A percentile compares a stretch with the other conserved stretches of the same genome.
phyloP scores from a whole-genome alignment of 2,888 invertebrate species.

The Globia sparganii region DNA sequence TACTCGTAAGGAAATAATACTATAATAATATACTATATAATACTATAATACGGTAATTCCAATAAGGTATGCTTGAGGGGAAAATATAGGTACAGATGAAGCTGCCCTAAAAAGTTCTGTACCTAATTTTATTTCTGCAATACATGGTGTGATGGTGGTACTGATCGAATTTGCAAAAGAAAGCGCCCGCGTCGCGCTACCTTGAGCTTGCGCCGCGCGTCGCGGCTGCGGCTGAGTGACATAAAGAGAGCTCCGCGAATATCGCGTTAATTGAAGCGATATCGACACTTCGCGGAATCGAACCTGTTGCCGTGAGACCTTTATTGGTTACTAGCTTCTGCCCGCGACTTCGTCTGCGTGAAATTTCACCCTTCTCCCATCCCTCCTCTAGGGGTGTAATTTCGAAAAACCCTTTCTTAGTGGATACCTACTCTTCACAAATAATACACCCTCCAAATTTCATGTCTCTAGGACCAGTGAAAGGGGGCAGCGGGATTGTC shows the following conservation, averaged over 20 bases:
- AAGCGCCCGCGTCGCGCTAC: constrained; percentile 19
- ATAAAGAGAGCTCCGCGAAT: constrained; percentile 55
- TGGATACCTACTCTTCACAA: no score
- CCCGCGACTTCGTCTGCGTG: no score
- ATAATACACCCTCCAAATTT: no score
- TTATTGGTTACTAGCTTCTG: constrained; percentile 22
- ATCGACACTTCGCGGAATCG: constrained; percentile 58
- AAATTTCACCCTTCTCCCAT: no score
- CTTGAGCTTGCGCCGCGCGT: constrained; percentile 8
- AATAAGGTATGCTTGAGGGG: no score
- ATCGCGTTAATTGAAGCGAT: constrained; percentile 58
- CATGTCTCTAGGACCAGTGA: no score
- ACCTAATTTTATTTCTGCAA: background rate
- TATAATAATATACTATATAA: no score
- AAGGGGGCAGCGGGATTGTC: no score
- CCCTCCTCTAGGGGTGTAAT: no score
- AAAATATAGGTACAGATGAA: background rate
- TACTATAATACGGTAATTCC: no score
- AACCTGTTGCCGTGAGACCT: constrained; percentile 29
- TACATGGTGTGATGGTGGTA: background rate
- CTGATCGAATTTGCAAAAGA: constrained; percentile 27
- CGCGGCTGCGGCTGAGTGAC: constrained; percentile 48
- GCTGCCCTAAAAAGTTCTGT: background rate
- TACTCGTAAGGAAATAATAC: background rate
- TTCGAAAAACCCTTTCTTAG: no score